Conservation (phyloP, 2,113 vertebrate species). For the Hyla sarda region DNA sequence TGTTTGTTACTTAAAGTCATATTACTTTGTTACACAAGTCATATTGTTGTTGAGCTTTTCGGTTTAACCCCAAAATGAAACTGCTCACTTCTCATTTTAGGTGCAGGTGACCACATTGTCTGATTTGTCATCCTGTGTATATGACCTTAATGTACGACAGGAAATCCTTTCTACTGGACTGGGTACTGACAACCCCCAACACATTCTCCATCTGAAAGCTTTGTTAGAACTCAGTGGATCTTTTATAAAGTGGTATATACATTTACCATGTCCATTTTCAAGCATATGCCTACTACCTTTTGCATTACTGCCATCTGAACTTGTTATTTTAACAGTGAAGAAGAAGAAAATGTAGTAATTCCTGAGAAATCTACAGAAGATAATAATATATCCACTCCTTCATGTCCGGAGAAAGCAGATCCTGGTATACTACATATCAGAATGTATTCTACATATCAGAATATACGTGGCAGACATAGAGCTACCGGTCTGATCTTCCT, state of each 20-base stretch:
- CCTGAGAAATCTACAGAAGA: neutral
- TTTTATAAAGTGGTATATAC: neutral
- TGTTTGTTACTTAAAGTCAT: too few relatives aligned
- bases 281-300: neutral
- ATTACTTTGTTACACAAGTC: too few relatives aligned
- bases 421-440: neutral
- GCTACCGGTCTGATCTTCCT: neutral
- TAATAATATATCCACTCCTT: too few relatives aligned
- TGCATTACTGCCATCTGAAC: neutral
- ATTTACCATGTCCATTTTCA: too few relatives aligned
- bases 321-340: neutral
- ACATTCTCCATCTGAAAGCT: slow-evolving; percentile 73
- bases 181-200: slow-evolving; percentile 81
- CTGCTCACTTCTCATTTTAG: slow-evolving; percentile 64
- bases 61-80: neutral
- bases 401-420: neutral
- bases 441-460: too few relatives aligned
- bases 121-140: slow-evolving; percentile 75
- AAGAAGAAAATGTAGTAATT: neutral
- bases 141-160: slow-evolving; percentile 82
- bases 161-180: slow-evolving; percentile 85
- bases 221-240: slow-evolving; percentile 59
- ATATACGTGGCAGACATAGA: neutral
- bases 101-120: slow-evolving; percentile 76
- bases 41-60: neutral